A percentile compares a stretch with the other conserved stretches of the same genome.
Evolutionary conservation across 2,888 invertebrate genomes (phyloP).

Genomic region (Sthenelais limicola): DNA sequence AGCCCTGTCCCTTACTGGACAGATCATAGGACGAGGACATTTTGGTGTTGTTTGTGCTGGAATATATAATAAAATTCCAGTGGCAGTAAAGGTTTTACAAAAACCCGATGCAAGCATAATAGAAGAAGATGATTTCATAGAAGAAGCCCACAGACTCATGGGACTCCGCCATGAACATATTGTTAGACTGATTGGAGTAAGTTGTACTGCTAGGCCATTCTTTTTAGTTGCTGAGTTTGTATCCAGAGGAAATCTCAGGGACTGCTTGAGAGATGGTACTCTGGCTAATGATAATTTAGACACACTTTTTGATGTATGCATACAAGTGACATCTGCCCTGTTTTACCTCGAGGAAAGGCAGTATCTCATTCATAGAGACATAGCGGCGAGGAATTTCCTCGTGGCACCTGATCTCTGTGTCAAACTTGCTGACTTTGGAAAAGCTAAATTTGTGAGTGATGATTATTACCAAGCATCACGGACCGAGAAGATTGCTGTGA

Average conservation of each 20-base stretch:
- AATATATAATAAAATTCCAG: slow-evolving; percentile 45
- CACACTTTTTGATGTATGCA: slow-evolving; percentile 52
- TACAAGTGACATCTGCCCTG: slow-evolving; percentile 53
- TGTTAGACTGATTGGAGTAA: slow-evolving; percentile 51
- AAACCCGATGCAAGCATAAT: slow-evolving; percentile 44
- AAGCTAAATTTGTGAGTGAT: slow-evolving; percentile 52
- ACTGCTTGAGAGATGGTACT: slow-evolving; percentile 47
- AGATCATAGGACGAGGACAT: slow-evolving; percentile 49
- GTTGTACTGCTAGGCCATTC: slow-evolving; percentile 51
- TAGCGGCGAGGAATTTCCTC: slow-evolving; percentile 53
- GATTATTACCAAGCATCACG: slow-evolving; percentile 51
- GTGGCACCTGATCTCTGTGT: slow-evolving; percentile 50
- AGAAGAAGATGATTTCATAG: slow-evolving; percentile 55
- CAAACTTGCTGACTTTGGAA: slow-evolving; percentile 54
- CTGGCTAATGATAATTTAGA: slow-evolving; percentile 51
- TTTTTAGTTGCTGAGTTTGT: slow-evolving; percentile 52
- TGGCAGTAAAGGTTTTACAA: slow-evolving; percentile 54
- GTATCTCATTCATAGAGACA: slow-evolving; percentile 53
- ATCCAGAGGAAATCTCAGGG: slow-evolving; percentile 50
- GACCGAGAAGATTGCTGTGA: slow-evolving; percentile 50
- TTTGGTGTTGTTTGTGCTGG: slow-evolving; percentile 53
- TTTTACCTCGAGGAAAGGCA: slow-evolving; percentile 51
- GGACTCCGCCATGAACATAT: slow-evolving; percentile 51
- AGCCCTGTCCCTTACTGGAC: slow-evolving; percentile 47
- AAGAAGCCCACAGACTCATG: slow-evolving; percentile 53